Evolutionary conservation across 2,113 vertebrate species (phyloP), one percentile per base, ranked within the genome.

Genomic region (Steatornis caripensis): DNA sequence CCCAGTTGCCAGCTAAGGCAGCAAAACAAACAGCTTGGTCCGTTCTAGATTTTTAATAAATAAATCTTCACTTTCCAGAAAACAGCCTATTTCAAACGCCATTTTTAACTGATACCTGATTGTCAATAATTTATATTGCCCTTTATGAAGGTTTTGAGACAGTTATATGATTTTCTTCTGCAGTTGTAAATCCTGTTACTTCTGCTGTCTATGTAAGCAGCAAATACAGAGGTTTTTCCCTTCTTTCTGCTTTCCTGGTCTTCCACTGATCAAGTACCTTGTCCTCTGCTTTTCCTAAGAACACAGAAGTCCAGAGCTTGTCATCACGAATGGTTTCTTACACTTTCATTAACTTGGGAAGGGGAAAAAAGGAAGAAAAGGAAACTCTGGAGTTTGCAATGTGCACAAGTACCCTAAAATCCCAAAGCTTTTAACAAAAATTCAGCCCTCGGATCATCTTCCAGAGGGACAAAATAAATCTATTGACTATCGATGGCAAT

Each of bases 1-100:
- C 53, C 10, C 0, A 0, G 11, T 34, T 0, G 4, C 4, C 41
- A 54, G 17, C 24, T 70, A 49, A 70, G 43, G 43, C 43, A 37
- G 41, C 16, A n/a, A 70, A 53, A 10, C 23, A 69, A 70, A 75
- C 27, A 2, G 0, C 3, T 36, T 41, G 5, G 3, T 36, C 57
- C 4, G 1, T 23, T 45, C 22, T 9, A 68, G 19, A 34, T 17
- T 29, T 55, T 45, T 41, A 23, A 7, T 11, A 84, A 78, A 54
- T 4, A 30, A 29, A 17, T 19, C 39, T 61, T 68, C 4, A 6
- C 23, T 76, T 88, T 29, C 18, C 48, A 88, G 41, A 16, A 75
- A 81, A 21, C 5, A 37, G 11, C 11, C 24, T 10, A 30, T 80
- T 74, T 90, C 24, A 54, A 24, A 71, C 43, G 43, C 12, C 4